phyloP scores from a whole-genome alignment of 2,888 invertebrate species.

The Stenurella melanura region DNA sequence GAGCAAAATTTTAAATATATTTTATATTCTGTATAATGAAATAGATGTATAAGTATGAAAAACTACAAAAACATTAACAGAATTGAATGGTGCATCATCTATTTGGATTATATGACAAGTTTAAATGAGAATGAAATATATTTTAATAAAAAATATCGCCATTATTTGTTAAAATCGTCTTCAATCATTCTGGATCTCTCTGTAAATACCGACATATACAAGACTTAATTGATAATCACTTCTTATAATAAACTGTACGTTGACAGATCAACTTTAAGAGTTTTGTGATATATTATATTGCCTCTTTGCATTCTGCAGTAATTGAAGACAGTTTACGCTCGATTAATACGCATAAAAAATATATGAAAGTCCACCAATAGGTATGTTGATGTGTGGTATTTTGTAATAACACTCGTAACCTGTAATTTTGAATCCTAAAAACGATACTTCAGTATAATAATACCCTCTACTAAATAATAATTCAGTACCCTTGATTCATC shows the following conservation, averaged over 20 bases:
- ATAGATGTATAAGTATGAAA: too few species aligned
- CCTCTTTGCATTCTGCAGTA: neutral
- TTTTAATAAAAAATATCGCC: too few species aligned
- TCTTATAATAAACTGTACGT: neutral
- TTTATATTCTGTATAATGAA: too few species aligned
- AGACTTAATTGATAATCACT: neutral
- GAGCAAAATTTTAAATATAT: too few species aligned
- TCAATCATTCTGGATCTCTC: too few species aligned
- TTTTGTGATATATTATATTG: neutral
- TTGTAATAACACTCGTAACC: conserved; percentile 26
- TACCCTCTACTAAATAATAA: conserved; percentile 28
- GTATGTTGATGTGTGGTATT: conserved; percentile 28
- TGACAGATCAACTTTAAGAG: neutral
- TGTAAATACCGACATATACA: neutral
- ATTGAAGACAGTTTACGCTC: neutral
- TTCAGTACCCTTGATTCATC: neutral
- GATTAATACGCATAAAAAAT: neutral
- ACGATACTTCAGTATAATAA: neutral
- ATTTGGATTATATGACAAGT: too few species aligned
- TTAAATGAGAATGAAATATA: too few species aligned
- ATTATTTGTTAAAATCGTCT: too few species aligned
- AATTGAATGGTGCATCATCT: too few species aligned
- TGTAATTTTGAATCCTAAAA: conserved; percentile 3
- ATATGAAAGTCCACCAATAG: conserved; percentile 5
- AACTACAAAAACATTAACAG: too few species aligned